phyloP scores from a whole-genome alignment of 1,140 invertebrate species.

The Psix sp. region DNA sequence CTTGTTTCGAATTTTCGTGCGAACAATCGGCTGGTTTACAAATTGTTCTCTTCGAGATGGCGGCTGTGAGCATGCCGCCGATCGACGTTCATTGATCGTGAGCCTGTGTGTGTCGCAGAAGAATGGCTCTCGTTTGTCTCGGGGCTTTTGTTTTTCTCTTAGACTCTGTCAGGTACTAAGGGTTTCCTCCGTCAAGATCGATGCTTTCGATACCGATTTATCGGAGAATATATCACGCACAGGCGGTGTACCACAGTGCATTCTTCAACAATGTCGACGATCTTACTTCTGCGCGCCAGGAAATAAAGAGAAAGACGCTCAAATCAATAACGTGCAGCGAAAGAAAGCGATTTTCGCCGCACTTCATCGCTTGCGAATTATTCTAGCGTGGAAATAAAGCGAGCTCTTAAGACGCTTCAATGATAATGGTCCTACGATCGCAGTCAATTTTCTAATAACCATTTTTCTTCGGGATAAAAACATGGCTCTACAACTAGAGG shows the following conservation, averaged over 20 bases:
- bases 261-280: slow-evolving; percentile 49
- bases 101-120: not conserved
- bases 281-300: slow-evolving; percentile 16
- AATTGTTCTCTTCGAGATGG: slow-evolving; percentile 4
- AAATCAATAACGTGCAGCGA: slow-evolving; percentile 23
- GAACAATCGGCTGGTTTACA: slow-evolving; percentile 3
- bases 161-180: slow-evolving; percentile 34
- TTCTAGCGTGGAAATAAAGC: slow-evolving; percentile 11
- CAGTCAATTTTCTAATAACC: no score
- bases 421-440: no score
- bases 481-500: no score
- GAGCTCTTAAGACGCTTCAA: not conserved
- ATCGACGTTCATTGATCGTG: slow-evolving; percentile 26
- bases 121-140: slow-evolving; percentile 38
- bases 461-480: no score
- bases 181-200: slow-evolving; percentile 39
- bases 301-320: slow-evolving; percentile 32
- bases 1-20: slow-evolving; percentile 2
- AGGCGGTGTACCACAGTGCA: slow-evolving; percentile 18
- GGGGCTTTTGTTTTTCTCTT: slow-evolving; percentile 24
- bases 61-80: not conserved
- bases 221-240: slow-evolving; percentile 51
- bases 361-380: no score
- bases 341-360: slow-evolving; percentile 13
- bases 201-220: slow-evolving; percentile 52